Conservation (phyloP, 2,888 invertebrate species). For the Drosophila glabriapex region DNA sequence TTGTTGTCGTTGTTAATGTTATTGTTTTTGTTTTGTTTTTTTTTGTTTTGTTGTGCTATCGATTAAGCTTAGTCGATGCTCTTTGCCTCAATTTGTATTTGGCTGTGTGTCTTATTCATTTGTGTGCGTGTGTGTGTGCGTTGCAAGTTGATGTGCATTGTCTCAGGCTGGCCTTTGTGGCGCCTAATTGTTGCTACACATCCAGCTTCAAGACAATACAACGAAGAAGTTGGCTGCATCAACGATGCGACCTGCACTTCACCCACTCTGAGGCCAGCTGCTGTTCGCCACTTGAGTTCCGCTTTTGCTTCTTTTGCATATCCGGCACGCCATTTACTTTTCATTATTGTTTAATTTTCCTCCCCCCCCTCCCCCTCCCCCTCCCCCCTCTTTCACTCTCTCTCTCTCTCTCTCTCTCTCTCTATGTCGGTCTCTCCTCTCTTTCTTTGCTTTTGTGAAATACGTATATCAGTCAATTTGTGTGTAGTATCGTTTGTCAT, state of each 20-base stretch:
- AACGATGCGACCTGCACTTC: not conserved
- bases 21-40: slow-evolving; percentile 20
- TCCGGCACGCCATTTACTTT: slow-evolving; percentile 28
- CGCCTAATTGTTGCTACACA: slow-evolving; percentile 18
- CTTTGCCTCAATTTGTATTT: slow-evolving; percentile 35
- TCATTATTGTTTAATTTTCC: slow-evolving; percentile 40
- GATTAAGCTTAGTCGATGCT: slow-evolving; percentile 68
- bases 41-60: slow-evolving; percentile 51
- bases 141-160: slow-evolving; percentile 28
- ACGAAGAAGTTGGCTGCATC: slow-evolving; percentile 14
- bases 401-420: not conserved
- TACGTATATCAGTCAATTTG: slow-evolving; percentile 52
- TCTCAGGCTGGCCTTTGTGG: slow-evolving; percentile 26
- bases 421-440: not conserved
- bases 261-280: slow-evolving; percentile 1
- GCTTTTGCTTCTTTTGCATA: slow-evolving; percentile 23
- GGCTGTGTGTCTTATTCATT: slow-evolving; percentile 29
- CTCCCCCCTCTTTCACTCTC: not conserved
- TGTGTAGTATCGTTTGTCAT: slow-evolving; percentile 39
- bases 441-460: slow-evolving; percentile 23
- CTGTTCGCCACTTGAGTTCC: slow-evolving; percentile 38
- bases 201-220: slow-evolving; percentile 26
- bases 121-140: not conserved
- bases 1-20: slow-evolving; percentile 17
- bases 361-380: too few species aligned